Evolutionary conservation across 30 jellyfish, hydroid and myxozoan genomes (phyloP).

Genomic region (Aurelia sp.): DNA sequence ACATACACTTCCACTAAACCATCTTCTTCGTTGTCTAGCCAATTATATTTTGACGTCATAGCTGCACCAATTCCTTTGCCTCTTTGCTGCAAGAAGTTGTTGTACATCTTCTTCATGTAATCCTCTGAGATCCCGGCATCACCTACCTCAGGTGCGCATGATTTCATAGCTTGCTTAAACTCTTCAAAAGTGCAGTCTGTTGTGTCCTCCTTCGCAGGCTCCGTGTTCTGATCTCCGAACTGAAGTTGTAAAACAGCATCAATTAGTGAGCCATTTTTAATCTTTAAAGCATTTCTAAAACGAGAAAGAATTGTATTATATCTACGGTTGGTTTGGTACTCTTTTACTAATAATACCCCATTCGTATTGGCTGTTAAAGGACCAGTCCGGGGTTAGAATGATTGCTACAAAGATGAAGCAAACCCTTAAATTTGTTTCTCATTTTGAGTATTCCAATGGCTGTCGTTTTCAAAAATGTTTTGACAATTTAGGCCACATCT

Average conservation of each 20-base stretch:
- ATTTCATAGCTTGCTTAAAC: slow-evolving; percentile 72
- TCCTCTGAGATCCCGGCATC: slow-evolving; percentile 48
- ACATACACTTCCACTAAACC: slow-evolving; percentile 78
- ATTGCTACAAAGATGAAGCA: too few relatives aligned
- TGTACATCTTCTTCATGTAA: slow-evolving; percentile 72
- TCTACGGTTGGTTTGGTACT: too few relatives aligned
- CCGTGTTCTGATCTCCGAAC: not conserved
- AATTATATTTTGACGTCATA: slow-evolving; percentile 74
- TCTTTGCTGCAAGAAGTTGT: slow-evolving; percentile 45
- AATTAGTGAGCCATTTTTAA: slow-evolving; percentile 11
- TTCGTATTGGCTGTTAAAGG: too few relatives aligned
- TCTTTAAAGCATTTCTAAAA: slow-evolving; percentile 1
- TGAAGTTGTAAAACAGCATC: slow-evolving; percentile 27
- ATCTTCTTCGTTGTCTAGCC: slow-evolving; percentile 85
- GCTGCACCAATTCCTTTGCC: slow-evolving; percentile 74
- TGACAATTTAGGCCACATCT: too few relatives aligned
- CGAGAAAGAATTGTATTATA: not conserved
- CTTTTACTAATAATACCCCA: too few relatives aligned
- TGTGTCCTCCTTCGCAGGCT: not conserved
- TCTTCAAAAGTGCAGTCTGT: slow-evolving; percentile 82
- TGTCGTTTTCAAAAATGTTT: too few relatives aligned
- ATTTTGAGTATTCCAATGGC: too few relatives aligned
- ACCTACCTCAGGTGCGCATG: slow-evolving; percentile 55
- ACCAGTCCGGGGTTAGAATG: too few relatives aligned
- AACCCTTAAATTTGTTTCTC: too few relatives aligned